Evolutionary conservation across 2,113 vertebrate genomes (phyloP).

Genomic region (Pachypanchax playfairii): DNA sequence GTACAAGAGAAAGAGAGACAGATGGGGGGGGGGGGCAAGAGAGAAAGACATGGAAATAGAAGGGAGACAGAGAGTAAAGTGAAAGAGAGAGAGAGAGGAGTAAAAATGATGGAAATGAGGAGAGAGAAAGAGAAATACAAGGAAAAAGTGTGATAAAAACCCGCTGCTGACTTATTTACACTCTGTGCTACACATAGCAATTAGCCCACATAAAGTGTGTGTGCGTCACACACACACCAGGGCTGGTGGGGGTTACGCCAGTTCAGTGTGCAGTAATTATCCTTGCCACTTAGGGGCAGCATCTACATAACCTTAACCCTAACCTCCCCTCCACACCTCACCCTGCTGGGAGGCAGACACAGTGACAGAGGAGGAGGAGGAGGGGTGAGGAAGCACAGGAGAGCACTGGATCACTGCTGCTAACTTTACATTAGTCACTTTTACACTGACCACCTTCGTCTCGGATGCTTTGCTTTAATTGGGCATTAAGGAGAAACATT

Average conservation of each 20-base stretch:
- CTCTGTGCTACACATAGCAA: constrained; percentile 63
- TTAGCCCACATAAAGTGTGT: constrained; percentile 58
- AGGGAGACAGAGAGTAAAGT: constrained; percentile 5
- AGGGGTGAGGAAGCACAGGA: neutral
- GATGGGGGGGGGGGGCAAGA: neutral
- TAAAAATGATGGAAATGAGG: constrained; percentile 48
- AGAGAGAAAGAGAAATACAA: constrained; percentile 35
- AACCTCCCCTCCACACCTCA: constrained; percentile 50
- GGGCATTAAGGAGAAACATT: neutral
- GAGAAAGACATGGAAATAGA: neutral
- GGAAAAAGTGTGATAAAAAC: constrained; percentile 56
- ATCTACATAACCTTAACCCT: constrained; percentile 76
- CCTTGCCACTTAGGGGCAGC: constrained; percentile 78
- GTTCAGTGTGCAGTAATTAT: constrained; percentile 74
- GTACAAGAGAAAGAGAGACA: constrained; percentile 53
- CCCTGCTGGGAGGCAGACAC: constrained; percentile 21
- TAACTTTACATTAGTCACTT: neutral
- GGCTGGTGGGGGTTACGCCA: constrained; percentile 44
- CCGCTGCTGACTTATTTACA: constrained; percentile 69
- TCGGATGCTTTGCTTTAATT: neutral
- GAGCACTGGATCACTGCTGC: neutral
- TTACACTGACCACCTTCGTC: neutral
- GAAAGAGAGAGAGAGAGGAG: constrained; percentile 22
- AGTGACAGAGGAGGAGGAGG: neutral
- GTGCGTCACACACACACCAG: constrained; percentile 18